Base-by-base conservation (phyloP, 1,140 invertebrate genomes). In the Fopius arisanus region DNA sequence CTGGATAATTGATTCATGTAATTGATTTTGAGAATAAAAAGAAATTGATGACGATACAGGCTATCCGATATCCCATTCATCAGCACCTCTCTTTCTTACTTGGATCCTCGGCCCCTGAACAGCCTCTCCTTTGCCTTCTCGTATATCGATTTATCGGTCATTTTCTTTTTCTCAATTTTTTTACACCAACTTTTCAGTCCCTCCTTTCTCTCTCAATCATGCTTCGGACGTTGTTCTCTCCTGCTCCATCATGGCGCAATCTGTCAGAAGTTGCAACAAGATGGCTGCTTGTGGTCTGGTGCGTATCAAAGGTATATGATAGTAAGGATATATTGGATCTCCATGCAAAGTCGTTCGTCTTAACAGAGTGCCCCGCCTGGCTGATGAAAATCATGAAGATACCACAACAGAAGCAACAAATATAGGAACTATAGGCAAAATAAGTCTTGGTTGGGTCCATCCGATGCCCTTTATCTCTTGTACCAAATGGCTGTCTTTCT, bases 61-160 rank as follows among this genome's bases (percentile, higher is more conserved):
- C 3, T 29, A 63, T 23, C 19, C 51, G 51, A 29, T 28, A 63
- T 63, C 4, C 6, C 9, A 12, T 43, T 7, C 23, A 48, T 31
- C 54, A 59, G n/a, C 31, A 28, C 6, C 23, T 63, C 14, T 63
- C 31, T 62, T 71, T 62, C 69, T 71, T 71, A 54, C 51, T 59
- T 12, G 16, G 54, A 16, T 71, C 23, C 48, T 21, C 51, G 31
- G 48, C 29, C n/a, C 21, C 19, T 54, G 9, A 54, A 54, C 9
- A 67, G 29, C 14, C 63, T 40, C 40, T 51, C 10, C 48, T 12
- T 14, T n/a, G 19, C 16, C 26, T 29, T 68, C 67, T 43, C 41
- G 21, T 66, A 72, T 72, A 72, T 72, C 65, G 72, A 73, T 73
- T 73, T 73, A 73, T 67, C 72, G 72, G 28, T 68, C 29, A 67